Percentiles rank a stretch among this genome's conserved stretches.
Conservation (phyloP, 2,113 vertebrate species). For the Anthoscopus minutus region DNA sequence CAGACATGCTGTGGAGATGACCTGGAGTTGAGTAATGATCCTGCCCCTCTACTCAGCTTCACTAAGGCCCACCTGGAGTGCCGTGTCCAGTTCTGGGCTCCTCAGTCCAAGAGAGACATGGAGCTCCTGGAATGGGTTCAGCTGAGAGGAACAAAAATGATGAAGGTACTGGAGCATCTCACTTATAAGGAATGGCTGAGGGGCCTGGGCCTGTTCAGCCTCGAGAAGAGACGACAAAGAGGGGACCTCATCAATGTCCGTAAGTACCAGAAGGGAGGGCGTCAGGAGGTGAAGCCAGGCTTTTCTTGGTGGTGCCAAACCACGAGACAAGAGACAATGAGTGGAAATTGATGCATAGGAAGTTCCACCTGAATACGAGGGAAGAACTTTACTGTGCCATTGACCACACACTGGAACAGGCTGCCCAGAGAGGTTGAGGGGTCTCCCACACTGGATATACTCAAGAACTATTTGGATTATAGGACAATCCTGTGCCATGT, state of each 20-base stretch:
- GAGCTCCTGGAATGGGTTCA: background rate
- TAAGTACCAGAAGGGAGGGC: background rate
- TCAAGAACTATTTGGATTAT: background rate
- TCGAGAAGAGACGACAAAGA: accelerated
- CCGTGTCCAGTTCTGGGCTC: background rate
- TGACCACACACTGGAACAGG: accelerated
- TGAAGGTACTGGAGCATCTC: background rate
- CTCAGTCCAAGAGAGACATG: background rate
- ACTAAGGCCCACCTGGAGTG: background rate
- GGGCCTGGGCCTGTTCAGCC: background rate
- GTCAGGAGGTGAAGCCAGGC: background rate
- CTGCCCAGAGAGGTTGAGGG: background rate
- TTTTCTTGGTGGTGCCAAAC: background rate
- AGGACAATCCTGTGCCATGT: background rate
- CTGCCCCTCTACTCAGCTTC: background rate
- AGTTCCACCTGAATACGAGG: background rate
- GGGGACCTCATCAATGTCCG: background rate
- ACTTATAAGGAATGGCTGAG: background rate
- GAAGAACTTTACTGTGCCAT: background rate
- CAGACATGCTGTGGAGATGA: background rate
- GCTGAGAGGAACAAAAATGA: background rate
- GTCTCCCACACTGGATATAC: background rate
- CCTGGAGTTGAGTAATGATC: background rate
- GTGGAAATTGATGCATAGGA: background rate
- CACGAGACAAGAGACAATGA: background rate